Evolutionary conservation across 2,797 vertebrate genomes (phyloP).

Genomic region (Corythornis leucogaster): DNA sequence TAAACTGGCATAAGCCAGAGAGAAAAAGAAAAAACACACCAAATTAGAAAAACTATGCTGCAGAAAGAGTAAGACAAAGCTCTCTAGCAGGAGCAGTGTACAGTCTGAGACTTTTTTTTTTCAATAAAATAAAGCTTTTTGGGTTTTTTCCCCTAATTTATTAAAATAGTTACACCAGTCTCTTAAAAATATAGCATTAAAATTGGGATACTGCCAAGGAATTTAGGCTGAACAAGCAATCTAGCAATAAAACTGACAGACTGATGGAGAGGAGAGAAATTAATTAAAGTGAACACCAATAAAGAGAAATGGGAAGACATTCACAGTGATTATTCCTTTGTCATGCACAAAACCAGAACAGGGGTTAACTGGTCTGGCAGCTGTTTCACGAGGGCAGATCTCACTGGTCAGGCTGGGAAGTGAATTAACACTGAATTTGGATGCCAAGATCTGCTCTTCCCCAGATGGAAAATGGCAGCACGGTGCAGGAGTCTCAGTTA

Average conservation of each 20-base stretch:
- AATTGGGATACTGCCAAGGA: not conserved
- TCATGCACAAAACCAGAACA: not conserved
- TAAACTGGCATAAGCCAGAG: not conserved
- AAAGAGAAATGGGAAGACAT: not conserved
- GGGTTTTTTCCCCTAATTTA: not conserved
- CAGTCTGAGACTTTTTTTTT: not conserved
- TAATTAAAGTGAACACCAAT: slow-evolving; percentile 23
- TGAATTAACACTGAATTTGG: slow-evolving; percentile 12
- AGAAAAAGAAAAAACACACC: not conserved
- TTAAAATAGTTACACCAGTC: not conserved
- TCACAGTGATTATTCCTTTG: slow-evolving; percentile 9
- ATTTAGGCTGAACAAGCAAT: slow-evolving; percentile 31
- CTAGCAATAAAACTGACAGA: slow-evolving; percentile 38
- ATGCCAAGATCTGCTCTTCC: not conserved
- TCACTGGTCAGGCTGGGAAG: not conserved
- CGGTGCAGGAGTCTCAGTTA: not conserved
- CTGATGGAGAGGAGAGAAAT: slow-evolving; percentile 13
- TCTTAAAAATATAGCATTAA: slow-evolving; percentile 19
- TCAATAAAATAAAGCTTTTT: not conserved
- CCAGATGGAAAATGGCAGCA: not conserved
- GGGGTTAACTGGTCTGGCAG: slow-evolving; percentile 39
- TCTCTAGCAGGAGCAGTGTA: not conserved
- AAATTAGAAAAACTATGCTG: not conserved
- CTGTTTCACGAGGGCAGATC: not conserved
- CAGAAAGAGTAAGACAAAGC: not conserved